phyloP scores from a whole-genome alignment of 2,797 vertebrate species.

The Hoplostethus mediterraneus region DNA sequence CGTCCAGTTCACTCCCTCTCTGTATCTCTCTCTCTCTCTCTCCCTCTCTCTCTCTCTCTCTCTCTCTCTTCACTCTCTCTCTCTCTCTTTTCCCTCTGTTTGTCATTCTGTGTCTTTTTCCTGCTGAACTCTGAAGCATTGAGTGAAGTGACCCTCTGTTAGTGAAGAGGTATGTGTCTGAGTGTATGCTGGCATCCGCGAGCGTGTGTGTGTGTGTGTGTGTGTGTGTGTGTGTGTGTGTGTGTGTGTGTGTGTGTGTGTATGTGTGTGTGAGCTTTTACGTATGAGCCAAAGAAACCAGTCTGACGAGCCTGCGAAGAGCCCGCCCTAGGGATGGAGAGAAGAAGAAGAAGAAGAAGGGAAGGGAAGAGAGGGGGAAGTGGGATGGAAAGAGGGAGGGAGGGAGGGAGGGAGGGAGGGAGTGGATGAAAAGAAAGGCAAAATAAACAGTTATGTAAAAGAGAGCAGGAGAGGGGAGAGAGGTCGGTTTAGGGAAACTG shows the following conservation, averaged over 20 bases:
- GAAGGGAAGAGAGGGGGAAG: slow-evolving; percentile 47
- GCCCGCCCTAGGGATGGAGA: slow-evolving; percentile 74
- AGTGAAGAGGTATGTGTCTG: slow-evolving; percentile 44
- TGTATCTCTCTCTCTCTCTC: slow-evolving; percentile 53
- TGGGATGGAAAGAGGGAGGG: slow-evolving; percentile 56
- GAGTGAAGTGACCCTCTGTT: slow-evolving; percentile 64
- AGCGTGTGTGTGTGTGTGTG: slow-evolving; percentile 62
- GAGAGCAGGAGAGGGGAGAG: slow-evolving; percentile 16
- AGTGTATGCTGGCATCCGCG: slow-evolving; percentile 61
- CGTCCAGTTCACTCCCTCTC: slow-evolving; percentile 62
- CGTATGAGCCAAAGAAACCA: slow-evolving; percentile 82
- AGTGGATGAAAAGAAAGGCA: slow-evolving; percentile 68
- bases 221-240: slow-evolving; percentile 43
- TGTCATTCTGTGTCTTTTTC: slow-evolving; percentile 64
- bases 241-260: slow-evolving; percentile 62
- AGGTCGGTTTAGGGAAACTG: slow-evolving; percentile 31
- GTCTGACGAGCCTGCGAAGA: slow-evolving; percentile 77
- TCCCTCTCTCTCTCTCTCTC: slow-evolving; percentile 37
- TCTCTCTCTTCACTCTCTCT: slow-evolving; percentile 25
- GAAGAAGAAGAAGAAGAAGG: slow-evolving; percentile 51
- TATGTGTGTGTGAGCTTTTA: slow-evolving; percentile 45
- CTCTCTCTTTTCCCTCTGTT: slow-evolving; percentile 54
- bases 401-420: slow-evolving; percentile 37
- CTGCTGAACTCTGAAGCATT: slow-evolving; percentile 48
- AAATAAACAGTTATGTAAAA: slow-evolving; percentile 64